A percentile compares a stretch with the other conserved stretches of the same genome.
Evolutionary conservation across 2,113 vertebrate genomes (phyloP).

Genomic region (Vimba vimba): DNA sequence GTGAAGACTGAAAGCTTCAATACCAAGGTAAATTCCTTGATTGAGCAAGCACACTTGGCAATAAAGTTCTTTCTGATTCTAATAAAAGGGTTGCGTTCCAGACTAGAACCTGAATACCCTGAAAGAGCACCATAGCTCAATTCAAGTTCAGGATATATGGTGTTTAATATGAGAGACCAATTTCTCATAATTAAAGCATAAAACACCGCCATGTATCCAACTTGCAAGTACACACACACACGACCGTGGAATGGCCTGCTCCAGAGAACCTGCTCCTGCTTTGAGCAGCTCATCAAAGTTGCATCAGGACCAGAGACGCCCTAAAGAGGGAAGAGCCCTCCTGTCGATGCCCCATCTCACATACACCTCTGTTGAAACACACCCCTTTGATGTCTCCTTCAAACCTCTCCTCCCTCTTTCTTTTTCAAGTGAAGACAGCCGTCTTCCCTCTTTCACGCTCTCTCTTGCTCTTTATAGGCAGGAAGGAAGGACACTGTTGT

Average conservation of each 20-base stretch:
- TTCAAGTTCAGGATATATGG: neutral
- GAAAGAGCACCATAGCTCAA: neutral
- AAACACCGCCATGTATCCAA: neutral
- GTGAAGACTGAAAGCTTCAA: too few relatives aligned
- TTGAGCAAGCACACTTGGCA: too few relatives aligned
- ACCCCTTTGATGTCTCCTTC: constrained; percentile 37
- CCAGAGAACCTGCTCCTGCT: neutral
- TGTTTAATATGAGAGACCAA: neutral
- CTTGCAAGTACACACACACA: neutral
- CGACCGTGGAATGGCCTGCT: neutral
- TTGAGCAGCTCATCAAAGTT: constrained; percentile 47
- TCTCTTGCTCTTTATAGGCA: constrained; percentile 19
- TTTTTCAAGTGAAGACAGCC: neutral
- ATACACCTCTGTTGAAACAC: neutral
- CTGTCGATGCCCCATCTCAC: neutral
- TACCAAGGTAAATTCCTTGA: too few relatives aligned
- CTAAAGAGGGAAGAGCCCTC: constrained; percentile 26
- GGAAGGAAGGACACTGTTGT: constrained; percentile 10
- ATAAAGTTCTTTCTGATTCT: too few relatives aligned
- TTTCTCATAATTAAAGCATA: neutral
- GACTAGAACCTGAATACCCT: neutral
- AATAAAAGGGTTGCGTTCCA: neutral
- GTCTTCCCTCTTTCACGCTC: neutral
- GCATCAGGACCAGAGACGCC: constrained; percentile 33
- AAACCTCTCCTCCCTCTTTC: constrained; percentile 7